These are phyloP conservation scores for Platerodrilus igneus DNA, from an alignment of 2,888 invertebrate genomes.

Conservation along the genomic window DNA sequence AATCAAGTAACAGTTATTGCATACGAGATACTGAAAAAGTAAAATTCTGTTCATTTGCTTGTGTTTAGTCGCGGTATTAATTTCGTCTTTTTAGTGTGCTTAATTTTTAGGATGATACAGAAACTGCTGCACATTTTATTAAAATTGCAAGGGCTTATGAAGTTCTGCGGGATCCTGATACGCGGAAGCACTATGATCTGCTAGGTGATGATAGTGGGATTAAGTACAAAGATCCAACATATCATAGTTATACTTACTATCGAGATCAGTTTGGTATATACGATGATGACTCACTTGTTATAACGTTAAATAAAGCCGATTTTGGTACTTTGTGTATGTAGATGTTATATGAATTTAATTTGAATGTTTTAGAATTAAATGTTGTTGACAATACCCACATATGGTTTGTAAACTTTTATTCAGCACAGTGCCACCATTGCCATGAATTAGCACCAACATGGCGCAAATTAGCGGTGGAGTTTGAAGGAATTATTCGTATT, in stretches of 20 bases:
- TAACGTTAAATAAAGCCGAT: conserved; percentile 67
- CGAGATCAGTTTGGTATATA: conserved; percentile 79
- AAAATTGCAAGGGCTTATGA: conserved; percentile 82
- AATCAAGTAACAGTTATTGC: neutral
- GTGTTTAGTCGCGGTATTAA: conserved; percentile 6
- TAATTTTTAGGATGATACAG: conserved; percentile 62
- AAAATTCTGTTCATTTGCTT: conserved; percentile 1
- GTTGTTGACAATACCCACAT: conserved; percentile 57
- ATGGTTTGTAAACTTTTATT: conserved; percentile 87
- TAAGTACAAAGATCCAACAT: conserved; percentile 58
- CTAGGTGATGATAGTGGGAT: conserved; percentile 66
- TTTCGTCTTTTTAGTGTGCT: conserved; percentile 4
- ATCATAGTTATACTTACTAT: conserved; percentile 79
- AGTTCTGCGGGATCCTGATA: conserved; percentile 75
- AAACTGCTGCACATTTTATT: conserved; percentile 72
- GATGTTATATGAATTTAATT: conserved; percentile 1
- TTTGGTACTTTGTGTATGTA: conserved; percentile 61
- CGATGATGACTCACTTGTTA: conserved; percentile 77
- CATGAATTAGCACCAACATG: conserved; percentile 78
- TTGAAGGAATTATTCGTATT: conserved; percentile 72
- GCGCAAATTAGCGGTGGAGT: conserved; percentile 70
- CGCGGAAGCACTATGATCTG: conserved; percentile 72
- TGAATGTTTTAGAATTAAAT: conserved; percentile 42
- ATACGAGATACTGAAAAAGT: no score
- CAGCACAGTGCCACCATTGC: conserved; percentile 81